Evolutionary conservation across 2,797 vertebrate species (phyloP), one percentile per base, ranked within the genome.

Genomic region (Fistularia commersonii): DNA sequence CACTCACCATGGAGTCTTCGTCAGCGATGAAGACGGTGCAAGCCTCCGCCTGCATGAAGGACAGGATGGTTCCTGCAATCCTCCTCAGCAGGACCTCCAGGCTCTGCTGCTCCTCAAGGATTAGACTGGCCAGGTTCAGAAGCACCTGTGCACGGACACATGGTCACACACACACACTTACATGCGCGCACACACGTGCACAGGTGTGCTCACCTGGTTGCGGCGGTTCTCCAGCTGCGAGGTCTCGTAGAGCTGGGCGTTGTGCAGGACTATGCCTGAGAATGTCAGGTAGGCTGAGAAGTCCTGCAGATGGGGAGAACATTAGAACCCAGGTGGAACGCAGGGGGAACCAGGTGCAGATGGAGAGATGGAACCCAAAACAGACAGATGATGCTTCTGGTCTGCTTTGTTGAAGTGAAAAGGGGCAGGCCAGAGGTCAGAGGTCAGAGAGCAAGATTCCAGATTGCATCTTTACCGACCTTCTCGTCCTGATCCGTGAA

Each of bases 401-500:
- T n/a, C n/a, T n/a, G n/a, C n/a, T n/a, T n/a, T n/a, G n/a, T n/a
- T n/a, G n/a, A n/a, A n/a, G n/a, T n/a, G n/a, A n/a, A n/a, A n/a
- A n/a, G n/a, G n/a, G n/a, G n/a, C n/a, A n/a, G n/a, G n/a, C n/a
- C n/a, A n/a, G n/a, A n/a, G n/a, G n/a, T n/a, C n/a, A n/a, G n/a
- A n/a, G n/a, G n/a, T n/a, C n/a, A n/a, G n/a, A n/a, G n/a, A n/a
- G n/a, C n/a, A n/a, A n/a, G n/a, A n/a, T n/a, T n/a, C n/a, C n/a
- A n/a, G n/a, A n/a, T n/a, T n/a, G 6, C 40, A 13, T 23, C 8
- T 48, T 45, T 1, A 51, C 72, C 9, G 6, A 82, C 87, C 76
- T 95, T 98, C 79, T 99, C 95, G 64, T 99, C 97, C 84, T 98
- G 96, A 62, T 97, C 94, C 1, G 93, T 98, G 81, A 99, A 99